Conservation (phyloP, 2,797 vertebrate species). For the Austrolebias charrua region DNA sequence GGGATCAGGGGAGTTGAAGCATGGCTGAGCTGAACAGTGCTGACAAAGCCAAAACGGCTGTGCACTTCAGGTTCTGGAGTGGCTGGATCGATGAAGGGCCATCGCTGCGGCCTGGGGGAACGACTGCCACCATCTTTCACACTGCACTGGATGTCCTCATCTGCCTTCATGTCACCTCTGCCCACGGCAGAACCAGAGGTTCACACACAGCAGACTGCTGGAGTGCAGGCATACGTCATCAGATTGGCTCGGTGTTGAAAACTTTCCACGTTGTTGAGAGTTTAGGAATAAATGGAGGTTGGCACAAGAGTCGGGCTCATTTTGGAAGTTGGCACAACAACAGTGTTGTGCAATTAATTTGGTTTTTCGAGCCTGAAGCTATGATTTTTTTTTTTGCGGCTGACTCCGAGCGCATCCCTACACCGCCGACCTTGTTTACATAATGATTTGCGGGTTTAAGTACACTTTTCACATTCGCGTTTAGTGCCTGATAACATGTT, state of each 20-base stretch:
- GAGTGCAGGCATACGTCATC: conserved; percentile 55
- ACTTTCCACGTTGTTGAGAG: conserved; percentile 20
- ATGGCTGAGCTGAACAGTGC: conserved; percentile 67
- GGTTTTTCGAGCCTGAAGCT: conserved; percentile 37
- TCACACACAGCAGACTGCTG: conserved; percentile 57
- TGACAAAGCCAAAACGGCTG: conserved; percentile 74
- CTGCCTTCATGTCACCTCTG: conserved; percentile 67
- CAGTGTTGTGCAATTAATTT: conserved; percentile 45
- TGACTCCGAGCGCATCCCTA: conserved; percentile 17
- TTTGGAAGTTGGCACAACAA: conserved; percentile 29
- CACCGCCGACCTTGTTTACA: conserved; percentile 40
- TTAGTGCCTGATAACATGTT: conserved; percentile 7
- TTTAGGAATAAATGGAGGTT: conserved; percentile 49
- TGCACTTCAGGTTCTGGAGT: conserved; percentile 66
- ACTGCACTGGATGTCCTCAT: conserved; percentile 74
- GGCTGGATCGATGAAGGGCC: conserved; percentile 74
- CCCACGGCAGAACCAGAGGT: conserved; percentile 49
- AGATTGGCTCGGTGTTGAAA: conserved; percentile 14
- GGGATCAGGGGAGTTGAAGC: conserved; percentile 59
- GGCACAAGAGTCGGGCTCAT: conserved; percentile 34
- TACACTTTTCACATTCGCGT: conserved; percentile 26
- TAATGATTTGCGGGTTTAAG: conserved; percentile 40
- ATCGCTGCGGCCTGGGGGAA: conserved; percentile 62
- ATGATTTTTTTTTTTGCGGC: conserved; percentile 12
- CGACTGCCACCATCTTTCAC: conserved; percentile 74